Evolutionary conservation across 2,797 vertebrate genomes (phyloP).

Genomic region (Liasis olivaceus): DNA sequence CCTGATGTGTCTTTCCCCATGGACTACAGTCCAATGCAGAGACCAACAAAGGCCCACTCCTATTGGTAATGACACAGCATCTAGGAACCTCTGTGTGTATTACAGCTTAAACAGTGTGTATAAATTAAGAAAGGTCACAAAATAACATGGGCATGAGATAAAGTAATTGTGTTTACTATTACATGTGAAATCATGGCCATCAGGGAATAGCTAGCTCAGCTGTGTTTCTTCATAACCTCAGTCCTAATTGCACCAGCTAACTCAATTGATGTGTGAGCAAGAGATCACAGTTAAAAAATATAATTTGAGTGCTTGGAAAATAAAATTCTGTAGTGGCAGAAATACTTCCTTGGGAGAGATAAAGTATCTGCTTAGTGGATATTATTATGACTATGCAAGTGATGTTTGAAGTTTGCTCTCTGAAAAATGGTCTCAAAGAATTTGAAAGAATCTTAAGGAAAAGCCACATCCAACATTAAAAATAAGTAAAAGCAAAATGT

Average conservation of each 20-base stretch:
- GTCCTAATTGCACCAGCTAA: neutral
- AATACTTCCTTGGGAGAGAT: neutral
- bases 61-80: neutral
- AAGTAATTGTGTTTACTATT: neutral
- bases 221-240: neutral
- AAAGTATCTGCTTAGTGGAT: neutral
- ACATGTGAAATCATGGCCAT: neutral
- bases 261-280: neutral
- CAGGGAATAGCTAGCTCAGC: slow-evolving; percentile 8
- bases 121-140: slow-evolving; percentile 19
- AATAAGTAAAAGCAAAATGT: neutral
- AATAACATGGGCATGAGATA: neutral
- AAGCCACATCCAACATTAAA: neutral
- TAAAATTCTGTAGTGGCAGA: neutral
- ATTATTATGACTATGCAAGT: neutral
- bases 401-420: neutral
- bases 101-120: neutral
- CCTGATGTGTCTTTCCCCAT: neutral
- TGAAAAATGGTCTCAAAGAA: neutral
- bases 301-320: neutral
- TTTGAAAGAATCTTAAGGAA: neutral
- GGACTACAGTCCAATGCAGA: neutral
- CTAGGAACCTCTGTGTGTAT: neutral
- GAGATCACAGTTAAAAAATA: neutral
- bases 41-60: neutral